Base-by-base conservation (phyloP, 2,113 vertebrate species). In the Marcusenius ussheri region DNA sequence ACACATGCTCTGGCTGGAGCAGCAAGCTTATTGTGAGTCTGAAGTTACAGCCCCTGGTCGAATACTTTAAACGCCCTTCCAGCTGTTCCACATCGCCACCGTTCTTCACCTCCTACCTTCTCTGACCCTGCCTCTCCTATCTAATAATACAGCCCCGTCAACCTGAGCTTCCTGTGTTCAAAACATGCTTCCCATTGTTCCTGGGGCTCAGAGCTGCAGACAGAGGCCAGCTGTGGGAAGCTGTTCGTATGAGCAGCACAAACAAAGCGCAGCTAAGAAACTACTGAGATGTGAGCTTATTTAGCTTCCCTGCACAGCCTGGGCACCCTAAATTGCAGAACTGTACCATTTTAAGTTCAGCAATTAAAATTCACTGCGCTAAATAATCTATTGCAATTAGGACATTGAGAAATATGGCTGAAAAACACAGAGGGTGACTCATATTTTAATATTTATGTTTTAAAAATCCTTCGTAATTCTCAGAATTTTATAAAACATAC, bases 341-440 rank as follows among this genome's bases (percentile, higher is more conserved):
- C 86, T 87, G 89, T 24, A 53, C 89, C 21, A 21, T 90, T 87
- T 91, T 88, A 84, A 84, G 88, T 62, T 62, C 86, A 87, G 88
- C 62, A 66, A 92, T 93, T 56, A 89, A 87, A 91, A 92, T 91
- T 92, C 62, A 90, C 77, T 47, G 83, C 70, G 88, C 88, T 51
- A 92, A 94, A 94, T 91, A 90, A 92, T 91, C 90, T 86, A 47
- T 92, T 90, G 74, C 53, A 92, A 92, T 93, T 80, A 91, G 91
- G 87, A 49, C 85, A 92, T 85, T 35, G 83, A 42, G 77, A 90
- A 46, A 10, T 88, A 27, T 56, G 92, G 90, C 90, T n/a, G 89
- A 83, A 90, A 39, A 53, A 88, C 80, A 91, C 47, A 91, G 74
- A 39, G 46, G 84, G 2, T 93, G 89, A 89, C 56, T 91, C 35